These are phyloP conservation scores for Mirza zaza DNA, from an alignment of 2,113 vertebrate genomes.

Conservation along the genomic window DNA sequence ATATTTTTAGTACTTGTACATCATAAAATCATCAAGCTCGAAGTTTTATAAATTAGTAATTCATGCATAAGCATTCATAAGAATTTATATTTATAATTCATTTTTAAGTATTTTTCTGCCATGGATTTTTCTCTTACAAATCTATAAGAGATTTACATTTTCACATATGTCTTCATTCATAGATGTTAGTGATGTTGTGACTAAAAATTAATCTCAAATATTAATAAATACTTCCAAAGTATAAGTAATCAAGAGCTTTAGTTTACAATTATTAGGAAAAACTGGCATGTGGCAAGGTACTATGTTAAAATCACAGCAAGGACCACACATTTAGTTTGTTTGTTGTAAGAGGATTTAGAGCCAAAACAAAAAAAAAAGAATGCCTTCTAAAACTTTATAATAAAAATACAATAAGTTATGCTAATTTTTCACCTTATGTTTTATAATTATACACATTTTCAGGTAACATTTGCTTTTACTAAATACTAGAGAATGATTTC, in stretches of 20 bases:
- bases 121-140: slow-evolving; percentile 14
- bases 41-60: slow-evolving; percentile 47
- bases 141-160: not conserved
- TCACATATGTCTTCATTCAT: not conserved
- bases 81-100: slow-evolving; percentile 29
- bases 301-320: not conserved
- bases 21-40: not conserved
- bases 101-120: slow-evolving; percentile 5
- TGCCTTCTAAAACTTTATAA: not conserved
- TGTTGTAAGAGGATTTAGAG: not conserved
- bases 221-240: not conserved
- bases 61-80: not conserved
- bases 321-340: not conserved
- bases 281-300: not conserved
- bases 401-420: not conserved
- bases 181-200: not conserved
- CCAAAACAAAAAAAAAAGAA: slow-evolving; percentile 5
- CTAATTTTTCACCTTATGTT: not conserved
- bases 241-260: slow-evolving; percentile 1
- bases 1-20: not conserved
- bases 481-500: not conserved
- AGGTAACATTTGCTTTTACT: slow-evolving; percentile 26
- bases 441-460: not conserved
- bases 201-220: slow-evolving; percentile 31
- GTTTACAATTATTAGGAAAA: not conserved